Evolutionary conservation across 64 coral and sea anemone species (phyloP), one percentile per base, ranked within the genome.

Genomic region (Stichodactyla mertensii): DNA sequence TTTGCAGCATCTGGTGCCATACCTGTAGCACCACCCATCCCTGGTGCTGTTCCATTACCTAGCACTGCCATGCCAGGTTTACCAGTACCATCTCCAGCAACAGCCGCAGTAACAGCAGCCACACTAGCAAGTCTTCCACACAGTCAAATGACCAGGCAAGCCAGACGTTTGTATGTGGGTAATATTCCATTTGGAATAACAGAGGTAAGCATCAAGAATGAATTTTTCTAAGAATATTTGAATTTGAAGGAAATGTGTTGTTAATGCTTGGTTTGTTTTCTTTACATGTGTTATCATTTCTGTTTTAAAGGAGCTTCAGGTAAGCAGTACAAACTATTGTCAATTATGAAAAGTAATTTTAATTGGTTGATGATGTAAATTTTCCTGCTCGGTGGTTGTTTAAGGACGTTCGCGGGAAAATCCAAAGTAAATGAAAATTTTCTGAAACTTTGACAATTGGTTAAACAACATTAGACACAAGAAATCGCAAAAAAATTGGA

Each of bases 131-230:
- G 93, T 57, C 92, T 99, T 61, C 93, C 97, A 77, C 97, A 99
- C 81, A 99, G 93, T 88, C 93, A 99, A 69, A 99, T 99, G 93
- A 99, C 93, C 77, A 64, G 97, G 19, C 97, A 99, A 66, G 93
- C 97, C 77, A 93, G 97, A 4, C 81, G 97, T 77, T 82, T 99
- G 59, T 99, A 99, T 87, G 97, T 99, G 66, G 97, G 97, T 57
- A 99, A 99, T 59, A 99, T 99, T 83, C 97, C 97, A 70, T 99
- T 99, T 91, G 97, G 97, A 62, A 95, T 99, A 77, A 95, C 97
- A 86, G 97, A 99, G 90, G 97, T 99, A 59, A 79, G 18, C 18
- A 79, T 10, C 0, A 54, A 20, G 14, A 58, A 58, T 58, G 56
- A 58, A 74, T 0, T 11, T 8, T 27, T 12, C 27, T 74, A 11